Evolutionary conservation across 2,888 invertebrate species (phyloP), one percentile per base, ranked within the genome.

Genomic region (Diaperis boleti): DNA sequence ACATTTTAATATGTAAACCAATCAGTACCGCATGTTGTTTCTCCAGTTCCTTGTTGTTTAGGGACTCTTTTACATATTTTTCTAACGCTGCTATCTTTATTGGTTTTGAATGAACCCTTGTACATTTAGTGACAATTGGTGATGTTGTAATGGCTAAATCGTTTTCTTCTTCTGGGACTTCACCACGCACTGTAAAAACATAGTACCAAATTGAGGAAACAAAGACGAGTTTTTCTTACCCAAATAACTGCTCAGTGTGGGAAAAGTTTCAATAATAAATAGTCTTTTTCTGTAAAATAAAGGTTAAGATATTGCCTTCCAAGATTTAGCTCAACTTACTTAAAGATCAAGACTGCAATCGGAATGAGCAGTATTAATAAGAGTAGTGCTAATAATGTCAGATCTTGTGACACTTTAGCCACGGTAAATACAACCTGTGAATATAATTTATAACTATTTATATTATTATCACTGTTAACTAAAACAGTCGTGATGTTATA

Each of bases 41-140:
- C 33, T 62, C 54, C 10, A 72, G 39, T 55, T 59, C 59, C 5
- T 78, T 79, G 65, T 69, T 75, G 20, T 72, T 66, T 29, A 81
- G 74, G 1, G 79, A 73, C 4, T 69, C 60, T 62, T 74, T 80
- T 0, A 83, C 80, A 62, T 82, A 82, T 26, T 74, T 69, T 59
- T 80, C 79, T 44, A 82, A 80, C 29, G 81, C 77, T 26, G 69
- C 71, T 1, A 82, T 73, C 52, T 76, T 77, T 1, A 81, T 65
- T 2, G 72, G 69, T 29, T 69, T 69, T 6, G 59, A 59, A 8
- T 41, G 13, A 5, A 20, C 13, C 17, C 8, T 44, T 44, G 14
- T 11, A 18, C 7, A 2, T 1, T 39, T 5, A n/a, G n/a, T n/a
- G n/a, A n/a, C n/a, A n/a, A 26, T 3, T n/a, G 6, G 20, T 20